phyloP scores from a whole-genome alignment of 2,888 invertebrate species.

The Acanthosoma haemorrhoidale region DNA sequence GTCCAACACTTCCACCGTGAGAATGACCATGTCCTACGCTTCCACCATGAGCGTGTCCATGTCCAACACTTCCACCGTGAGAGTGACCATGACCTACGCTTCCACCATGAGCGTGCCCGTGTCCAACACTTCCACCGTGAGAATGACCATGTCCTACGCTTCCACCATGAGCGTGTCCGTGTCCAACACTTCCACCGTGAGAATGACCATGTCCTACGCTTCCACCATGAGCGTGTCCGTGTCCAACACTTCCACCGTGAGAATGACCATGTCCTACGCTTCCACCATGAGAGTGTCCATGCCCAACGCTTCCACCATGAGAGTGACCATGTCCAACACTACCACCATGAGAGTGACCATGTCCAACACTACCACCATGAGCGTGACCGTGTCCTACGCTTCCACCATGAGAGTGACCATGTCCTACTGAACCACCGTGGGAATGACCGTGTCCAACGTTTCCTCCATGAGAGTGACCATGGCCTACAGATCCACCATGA shows the following conservation, averaged over 20 bases:
- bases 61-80: constrained; percentile 34
- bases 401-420: constrained; percentile 38
- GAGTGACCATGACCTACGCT: constrained; percentile 37
- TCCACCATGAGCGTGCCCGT: constrained; percentile 30
- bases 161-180: constrained; percentile 27
- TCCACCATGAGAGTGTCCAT: constrained; percentile 32
- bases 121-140: constrained; percentile 15
- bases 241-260: constrained; percentile 31
- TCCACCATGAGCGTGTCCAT: constrained; percentile 36
- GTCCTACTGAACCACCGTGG: constrained; percentile 37
- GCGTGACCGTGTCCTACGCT: constrained; percentile 34
- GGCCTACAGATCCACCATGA: constrained; percentile 37
- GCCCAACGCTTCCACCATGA: constrained; percentile 33
- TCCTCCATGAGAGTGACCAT: constrained; percentile 38
- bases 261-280: constrained; percentile 33
- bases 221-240: constrained; percentile 18
- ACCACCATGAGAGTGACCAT: constrained; percentile 36
- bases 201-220: constrained; percentile 29
- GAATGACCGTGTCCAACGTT: constrained; percentile 37
- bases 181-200: constrained; percentile 31
- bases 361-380: constrained; percentile 35
- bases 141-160: constrained; percentile 21
- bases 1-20: constrained; percentile 36
- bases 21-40: constrained; percentile 34
- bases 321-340: constrained; percentile 33